Conservation (phyloP, 2,113 vertebrate species). For the Prietella phreatophila region DNA sequence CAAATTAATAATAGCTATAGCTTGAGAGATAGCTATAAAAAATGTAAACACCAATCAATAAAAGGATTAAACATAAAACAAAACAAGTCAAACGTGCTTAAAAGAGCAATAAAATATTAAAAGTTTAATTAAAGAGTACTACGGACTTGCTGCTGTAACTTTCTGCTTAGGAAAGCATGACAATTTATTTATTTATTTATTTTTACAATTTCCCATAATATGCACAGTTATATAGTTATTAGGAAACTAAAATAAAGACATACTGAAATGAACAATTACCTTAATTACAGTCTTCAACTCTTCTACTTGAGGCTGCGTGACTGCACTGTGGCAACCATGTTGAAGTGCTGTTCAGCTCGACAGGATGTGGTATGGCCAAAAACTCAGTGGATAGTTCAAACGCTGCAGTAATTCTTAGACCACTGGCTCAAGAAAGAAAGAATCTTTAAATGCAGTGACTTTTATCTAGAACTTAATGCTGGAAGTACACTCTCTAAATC, state of each 20-base stretch:
- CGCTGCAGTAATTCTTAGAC: constrained; percentile 15
- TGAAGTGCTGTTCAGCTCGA: constrained; percentile 40
- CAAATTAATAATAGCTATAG: background rate
- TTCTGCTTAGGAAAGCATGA: background rate
- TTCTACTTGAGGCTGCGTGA: constrained; percentile 44
- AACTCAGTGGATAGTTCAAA: constrained; percentile 53
- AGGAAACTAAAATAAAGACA: background rate
- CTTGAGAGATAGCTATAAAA: background rate
- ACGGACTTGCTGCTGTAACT: too few species aligned
- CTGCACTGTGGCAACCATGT: constrained; percentile 47
- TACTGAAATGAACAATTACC: constrained; percentile 36
- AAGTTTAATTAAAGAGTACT: background rate
- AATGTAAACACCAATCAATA: background rate
- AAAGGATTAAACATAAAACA: background rate
- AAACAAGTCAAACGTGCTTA: background rate
- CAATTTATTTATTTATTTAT: background rate
- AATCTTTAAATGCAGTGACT: background rate
- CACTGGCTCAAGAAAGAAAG: constrained; percentile 9
- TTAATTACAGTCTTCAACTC: background rate
- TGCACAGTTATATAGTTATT: background rate
- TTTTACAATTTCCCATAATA: background rate
- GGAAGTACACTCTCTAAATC: background rate
- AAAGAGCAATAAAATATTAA: background rate
- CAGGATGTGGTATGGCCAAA: constrained; percentile 56
- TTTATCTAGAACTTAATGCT: background rate